A percentile compares a stretch with the other conserved stretches of the same genome.
Evolutionary conservation across 92 coral and sea anemone species (phyloP).

Genomic region (Epizoanthus ramosus): DNA sequence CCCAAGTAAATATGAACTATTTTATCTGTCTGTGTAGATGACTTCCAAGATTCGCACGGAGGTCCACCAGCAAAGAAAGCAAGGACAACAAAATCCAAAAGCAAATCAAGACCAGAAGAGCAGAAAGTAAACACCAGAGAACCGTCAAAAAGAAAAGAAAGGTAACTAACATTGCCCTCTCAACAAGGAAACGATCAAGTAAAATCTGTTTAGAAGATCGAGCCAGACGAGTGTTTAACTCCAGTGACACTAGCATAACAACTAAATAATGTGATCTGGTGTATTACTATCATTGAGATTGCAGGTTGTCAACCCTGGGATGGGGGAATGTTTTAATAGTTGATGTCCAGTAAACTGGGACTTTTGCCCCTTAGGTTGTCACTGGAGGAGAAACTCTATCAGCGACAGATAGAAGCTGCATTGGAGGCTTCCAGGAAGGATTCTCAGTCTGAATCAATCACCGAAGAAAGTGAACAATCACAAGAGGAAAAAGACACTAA

Average conservation of each 20-base stretch:
- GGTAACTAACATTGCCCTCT: conserved; percentile 21
- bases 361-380: conserved; percentile 60
- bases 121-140: conserved; percentile 46
- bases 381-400: conserved; percentile 85
- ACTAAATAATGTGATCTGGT: no score
- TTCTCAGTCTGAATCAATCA: conserved; percentile 50
- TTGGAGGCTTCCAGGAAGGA: conserved; percentile 75
- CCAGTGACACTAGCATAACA: no score
- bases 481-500: conserved; percentile 2
- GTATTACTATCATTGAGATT: no score
- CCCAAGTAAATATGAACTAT: no score
- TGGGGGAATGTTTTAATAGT: background rate
- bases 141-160: conserved; percentile 59
- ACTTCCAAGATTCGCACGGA: conserved; percentile 72
- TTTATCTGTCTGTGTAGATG: conserved; percentile 59
- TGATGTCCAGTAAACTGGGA: background rate
- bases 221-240: no score
- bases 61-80: conserved; percentile 62
- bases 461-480: conserved; percentile 20
- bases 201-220: no score
- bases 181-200: no score
- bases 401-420: conserved; percentile 91
- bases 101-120: conserved; percentile 58
- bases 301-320: no score
- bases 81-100: conserved; percentile 50